Conservation (phyloP, 1,140 invertebrate species). For the Pseudachorutes palmiensis region DNA sequence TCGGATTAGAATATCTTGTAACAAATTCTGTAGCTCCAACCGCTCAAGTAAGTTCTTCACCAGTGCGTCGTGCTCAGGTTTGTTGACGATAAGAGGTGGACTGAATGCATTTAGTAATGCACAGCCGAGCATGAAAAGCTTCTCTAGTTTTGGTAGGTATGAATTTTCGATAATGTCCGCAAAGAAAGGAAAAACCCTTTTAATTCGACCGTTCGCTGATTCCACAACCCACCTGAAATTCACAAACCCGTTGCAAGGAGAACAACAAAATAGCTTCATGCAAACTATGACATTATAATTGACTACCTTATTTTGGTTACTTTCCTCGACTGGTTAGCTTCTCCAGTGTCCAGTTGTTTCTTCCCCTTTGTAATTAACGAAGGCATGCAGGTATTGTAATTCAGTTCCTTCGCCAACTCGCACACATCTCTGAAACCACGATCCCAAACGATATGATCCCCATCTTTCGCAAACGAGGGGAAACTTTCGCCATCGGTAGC, state of each 20-base stretch:
- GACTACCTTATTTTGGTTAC: too few relatives aligned
- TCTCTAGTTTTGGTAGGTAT: not conserved
- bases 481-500: not conserved
- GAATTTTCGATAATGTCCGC: not conserved
- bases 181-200: constrained; percentile 18
- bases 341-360: constrained; percentile 38
- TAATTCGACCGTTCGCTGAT: constrained; percentile 39
- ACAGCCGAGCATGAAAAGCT: not conserved
- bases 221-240: constrained; percentile 42
- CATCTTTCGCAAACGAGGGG: not conserved
- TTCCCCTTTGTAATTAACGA: constrained; percentile 38
- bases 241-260: too few relatives aligned
- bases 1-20: not conserved
- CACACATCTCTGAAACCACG: constrained; percentile 18
- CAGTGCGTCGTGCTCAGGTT: not conserved
- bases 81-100: not conserved
- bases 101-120: constrained; percentile 17
- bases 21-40: not conserved
- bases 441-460: constrained; percentile 15
- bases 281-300: too few relatives aligned
- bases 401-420: not conserved
- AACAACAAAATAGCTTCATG: too few relatives aligned
- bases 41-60: not conserved
- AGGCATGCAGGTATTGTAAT: constrained; percentile 33
- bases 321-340: constrained; percentile 41